Evolutionary conservation across 2,797 vertebrate genomes (phyloP).

Genomic region (Pangasius mekongensis): DNA sequence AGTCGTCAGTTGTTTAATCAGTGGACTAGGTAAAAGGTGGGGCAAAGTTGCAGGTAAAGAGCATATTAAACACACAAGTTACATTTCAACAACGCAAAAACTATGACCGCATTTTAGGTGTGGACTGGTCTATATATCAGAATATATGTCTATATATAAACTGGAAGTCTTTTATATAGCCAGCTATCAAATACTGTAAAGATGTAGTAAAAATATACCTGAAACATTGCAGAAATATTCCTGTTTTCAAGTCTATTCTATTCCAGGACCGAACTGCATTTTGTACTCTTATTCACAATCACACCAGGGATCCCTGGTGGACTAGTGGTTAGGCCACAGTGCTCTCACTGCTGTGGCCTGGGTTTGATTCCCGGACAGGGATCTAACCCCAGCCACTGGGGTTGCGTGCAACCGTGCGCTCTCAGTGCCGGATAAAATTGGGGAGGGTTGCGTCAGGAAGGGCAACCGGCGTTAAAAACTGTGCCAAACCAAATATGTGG

Average conservation of each 20-base stretch:
- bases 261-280: too few relatives aligned
- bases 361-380: too few relatives aligned
- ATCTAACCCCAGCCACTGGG: too few relatives aligned
- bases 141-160: neutral
- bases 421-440: too few relatives aligned
- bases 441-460: too few relatives aligned
- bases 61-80: neutral
- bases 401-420: too few relatives aligned
- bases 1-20: constrained; percentile 39
- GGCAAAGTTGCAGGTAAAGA: neutral
- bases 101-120: neutral
- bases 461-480: too few relatives aligned
- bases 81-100: neutral
- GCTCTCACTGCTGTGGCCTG: too few relatives aligned
- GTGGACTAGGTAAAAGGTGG: constrained; percentile 20
- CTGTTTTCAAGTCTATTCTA: neutral
- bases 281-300: too few relatives aligned
- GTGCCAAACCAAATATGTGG: too few relatives aligned
- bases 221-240: neutral
- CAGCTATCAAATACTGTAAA: neutral
- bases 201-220: neutral
- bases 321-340: too few relatives aligned
- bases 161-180: neutral
- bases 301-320: too few relatives aligned
- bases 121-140: neutral